Conservation (phyloP, 2,888 invertebrate species). For the Cerastoderma edule region DNA sequence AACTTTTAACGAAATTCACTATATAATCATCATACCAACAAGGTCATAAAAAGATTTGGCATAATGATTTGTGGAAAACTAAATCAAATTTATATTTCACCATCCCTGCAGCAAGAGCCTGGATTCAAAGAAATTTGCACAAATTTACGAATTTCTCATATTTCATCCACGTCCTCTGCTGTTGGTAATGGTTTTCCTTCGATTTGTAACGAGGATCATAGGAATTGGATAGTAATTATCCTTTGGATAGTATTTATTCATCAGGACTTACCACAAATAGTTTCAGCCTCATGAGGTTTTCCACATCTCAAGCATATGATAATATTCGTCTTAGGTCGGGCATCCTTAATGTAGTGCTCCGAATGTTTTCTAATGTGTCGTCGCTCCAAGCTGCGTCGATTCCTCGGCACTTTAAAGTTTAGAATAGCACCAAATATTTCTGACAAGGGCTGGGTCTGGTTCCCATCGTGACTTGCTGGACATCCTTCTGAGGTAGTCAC, state of each 20-base stretch:
- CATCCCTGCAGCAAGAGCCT: background rate
- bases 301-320: slow-evolving; percentile 93
- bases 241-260: background rate
- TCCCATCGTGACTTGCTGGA: background rate
- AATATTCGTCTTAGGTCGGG: slow-evolving; percentile 90
- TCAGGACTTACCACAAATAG: slow-evolving; percentile 89
- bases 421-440: slow-evolving; percentile 17
- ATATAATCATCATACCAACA: no score
- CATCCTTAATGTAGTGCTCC: slow-evolving; percentile 88
- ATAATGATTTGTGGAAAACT: no score
- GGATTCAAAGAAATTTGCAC: background rate
- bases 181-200: background rate
- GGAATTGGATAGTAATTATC: background rate
- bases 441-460: background rate
- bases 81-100: background rate
- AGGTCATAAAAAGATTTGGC: no score
- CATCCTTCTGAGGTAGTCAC: background rate
- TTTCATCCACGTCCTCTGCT: background rate
- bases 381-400: slow-evolving; percentile 90
- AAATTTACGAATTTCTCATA: background rate
- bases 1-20: no score
- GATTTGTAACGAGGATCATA: background rate
- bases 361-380: slow-evolving; percentile 91
- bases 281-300: slow-evolving; percentile 90
- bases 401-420: slow-evolving; percentile 89